Percentiles rank a stretch among this genome's conserved stretches.
Evolutionary conservation across 2,797 vertebrate genomes (phyloP).

Genomic region (Buphagus erythrorhynchus): DNA sequence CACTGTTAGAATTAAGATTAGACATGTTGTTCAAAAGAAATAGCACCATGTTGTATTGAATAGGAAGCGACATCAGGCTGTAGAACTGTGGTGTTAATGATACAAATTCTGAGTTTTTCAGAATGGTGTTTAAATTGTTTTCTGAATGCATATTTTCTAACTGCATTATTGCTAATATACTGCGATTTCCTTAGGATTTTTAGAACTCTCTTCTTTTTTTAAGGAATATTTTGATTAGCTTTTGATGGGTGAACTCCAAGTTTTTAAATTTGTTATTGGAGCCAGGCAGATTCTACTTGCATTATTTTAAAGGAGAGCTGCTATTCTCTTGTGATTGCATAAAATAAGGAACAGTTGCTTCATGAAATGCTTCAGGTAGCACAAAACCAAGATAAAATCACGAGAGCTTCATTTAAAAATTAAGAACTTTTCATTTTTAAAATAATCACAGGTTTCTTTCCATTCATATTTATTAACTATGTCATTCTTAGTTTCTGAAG

Average conservation of each 20-base stretch:
- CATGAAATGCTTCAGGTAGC: neutral
- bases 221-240: neutral
- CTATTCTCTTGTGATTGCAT: neutral
- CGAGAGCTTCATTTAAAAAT: neutral
- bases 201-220: neutral
- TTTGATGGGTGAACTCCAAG: neutral
- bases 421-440: neutral
- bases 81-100: neutral
- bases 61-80: neutral
- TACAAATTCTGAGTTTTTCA: neutral
- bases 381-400: constrained; percentile 21
- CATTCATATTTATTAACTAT: neutral
- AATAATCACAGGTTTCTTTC: neutral
- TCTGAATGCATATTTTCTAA: neutral
- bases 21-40: neutral
- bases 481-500: neutral
- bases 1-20: neutral
- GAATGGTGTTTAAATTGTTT: neutral
- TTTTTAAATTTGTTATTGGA: neutral
- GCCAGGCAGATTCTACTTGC: neutral
- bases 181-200: neutral
- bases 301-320: neutral
- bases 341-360: constrained; percentile 26
- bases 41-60: neutral
- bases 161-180: neutral